Base-by-base conservation (phyloP, 2,113 vertebrate genomes). In the Ochotona princeps region DNA sequence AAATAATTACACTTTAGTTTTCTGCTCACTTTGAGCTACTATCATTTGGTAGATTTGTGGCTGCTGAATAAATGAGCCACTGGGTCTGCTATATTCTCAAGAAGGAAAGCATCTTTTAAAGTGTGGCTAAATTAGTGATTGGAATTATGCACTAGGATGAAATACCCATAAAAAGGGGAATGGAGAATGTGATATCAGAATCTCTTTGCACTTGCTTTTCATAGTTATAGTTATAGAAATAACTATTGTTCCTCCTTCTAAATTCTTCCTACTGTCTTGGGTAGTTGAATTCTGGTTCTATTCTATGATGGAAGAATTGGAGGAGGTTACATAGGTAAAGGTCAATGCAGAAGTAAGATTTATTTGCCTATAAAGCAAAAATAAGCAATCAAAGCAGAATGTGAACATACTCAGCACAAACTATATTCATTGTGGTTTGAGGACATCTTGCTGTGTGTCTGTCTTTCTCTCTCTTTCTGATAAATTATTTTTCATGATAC, bases 31-130 rank as follows among this genome's bases (percentile, higher is more conserved):
- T 89, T 91, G 76, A 26, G 76, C 13, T 47, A 44, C 70, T 72
- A 67, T 21, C 49, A 65, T 89, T 86, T 83, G 61, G 61, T 86
- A 75, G 65, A 80, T 86, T 92, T 83, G 35, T 81, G 78, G 69
- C 11, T 66, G 23, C 23, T 65, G 76, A 92, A 80, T 83, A 89
- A 93, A 93, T 80, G 51, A 87, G 3, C 23, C 20, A 10, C 18
- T 89, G 85, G 15, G 10, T 92, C 72, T 28, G 28, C 54, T 83
- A 35, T 83, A 38, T 78, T 49, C 30, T 90, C 8, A 67, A 85
- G 49, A 73, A 90, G 83, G 63, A 86, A 90, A 88, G 91, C 83
- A 60, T 47, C 20, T 93, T 85, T 90, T 74, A 61, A 69, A 85
- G 13, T 49, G 30, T 84, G 23, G 47, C 79, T 80, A 76, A 90